Evolutionary conservation across 1,140 invertebrate species (phyloP).

Genomic region (Formica exsecta): DNA sequence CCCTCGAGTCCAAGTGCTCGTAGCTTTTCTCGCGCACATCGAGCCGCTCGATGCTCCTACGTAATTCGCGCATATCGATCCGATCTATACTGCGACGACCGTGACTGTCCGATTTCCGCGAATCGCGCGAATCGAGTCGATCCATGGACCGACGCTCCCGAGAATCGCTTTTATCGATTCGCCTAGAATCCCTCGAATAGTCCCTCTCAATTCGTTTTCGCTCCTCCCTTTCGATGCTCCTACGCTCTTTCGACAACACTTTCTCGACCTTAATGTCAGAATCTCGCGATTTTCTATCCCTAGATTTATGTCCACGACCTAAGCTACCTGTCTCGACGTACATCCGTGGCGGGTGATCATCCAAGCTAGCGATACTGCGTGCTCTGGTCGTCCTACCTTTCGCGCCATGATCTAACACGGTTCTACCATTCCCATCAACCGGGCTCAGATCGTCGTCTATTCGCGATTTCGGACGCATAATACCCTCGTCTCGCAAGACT

Average conservation of each 20-base stretch:
- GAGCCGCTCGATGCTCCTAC: slow-evolving; percentile 81
- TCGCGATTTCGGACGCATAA: slow-evolving; percentile 85
- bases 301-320: slow-evolving; percentile 77
- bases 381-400: slow-evolving; percentile 78
- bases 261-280: slow-evolving; percentile 58
- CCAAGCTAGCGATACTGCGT: slow-evolving; percentile 82
- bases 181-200: slow-evolving; percentile 79
- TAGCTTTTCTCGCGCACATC: slow-evolving; percentile 77
- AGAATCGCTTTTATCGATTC: slow-evolving; percentile 77
- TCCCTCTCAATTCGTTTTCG: slow-evolving; percentile 80
- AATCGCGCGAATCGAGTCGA: slow-evolving; percentile 78
- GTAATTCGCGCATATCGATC: slow-evolving; percentile 76
- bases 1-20: slow-evolving; percentile 73
- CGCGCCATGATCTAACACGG: slow-evolving; percentile 59
- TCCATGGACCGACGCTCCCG: slow-evolving; percentile 80
- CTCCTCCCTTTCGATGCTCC: slow-evolving; percentile 78
- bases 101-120: slow-evolving; percentile 70
- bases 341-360: slow-evolving; percentile 76
- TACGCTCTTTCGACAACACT: slow-evolving; percentile 78
- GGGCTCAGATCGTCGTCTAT: slow-evolving; percentile 85
- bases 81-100: slow-evolving; percentile 68
- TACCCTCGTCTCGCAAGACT: slow-evolving; percentile 84
- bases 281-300: slow-evolving; percentile 73
- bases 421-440: slow-evolving; percentile 74
- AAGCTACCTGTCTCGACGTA: slow-evolving; percentile 84